phyloP scores from a whole-genome alignment of 2,888 invertebrate species.

The Drosophila recens region DNA sequence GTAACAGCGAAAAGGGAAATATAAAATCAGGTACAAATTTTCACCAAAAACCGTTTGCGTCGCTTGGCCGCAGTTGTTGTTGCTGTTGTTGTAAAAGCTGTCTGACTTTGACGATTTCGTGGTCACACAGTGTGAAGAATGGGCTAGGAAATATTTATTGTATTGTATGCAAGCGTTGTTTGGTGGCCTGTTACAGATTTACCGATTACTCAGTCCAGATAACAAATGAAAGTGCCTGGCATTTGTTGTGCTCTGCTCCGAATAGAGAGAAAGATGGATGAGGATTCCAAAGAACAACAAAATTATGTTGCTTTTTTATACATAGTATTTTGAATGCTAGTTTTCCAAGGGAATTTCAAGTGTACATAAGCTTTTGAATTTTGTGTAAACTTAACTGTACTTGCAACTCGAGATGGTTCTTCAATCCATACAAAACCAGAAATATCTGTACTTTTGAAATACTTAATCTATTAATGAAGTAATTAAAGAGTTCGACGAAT shows the following conservation, averaged over 20 bases:
- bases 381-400: conserved; percentile 32
- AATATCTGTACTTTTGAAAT: no score
- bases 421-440: not conserved
- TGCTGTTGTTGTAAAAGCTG: conserved; percentile 54
- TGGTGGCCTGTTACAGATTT: conserved; percentile 75
- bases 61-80: conserved; percentile 64
- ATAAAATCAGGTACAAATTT: conserved; percentile 81
- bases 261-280: conserved; percentile 46
- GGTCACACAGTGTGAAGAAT: conserved; percentile 81
- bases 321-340: conserved; percentile 40
- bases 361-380: conserved; percentile 24
- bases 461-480: no score
- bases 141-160: conserved; percentile 75
- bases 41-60: conserved; percentile 76
- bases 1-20: conserved; percentile 73
- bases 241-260: conserved; percentile 23
- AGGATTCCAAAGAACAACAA: conserved; percentile 43
- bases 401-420: conserved; percentile 1
- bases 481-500: no score
- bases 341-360: conserved; percentile 35
- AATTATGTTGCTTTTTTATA: conserved; percentile 46
- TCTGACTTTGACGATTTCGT: conserved; percentile 77
- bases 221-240: conserved; percentile 77
- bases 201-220: conserved; percentile 65
- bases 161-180: conserved; percentile 70